phyloP scores from a whole-genome alignment of 2,888 invertebrate genomes.

The Drosophila putrida region DNA sequence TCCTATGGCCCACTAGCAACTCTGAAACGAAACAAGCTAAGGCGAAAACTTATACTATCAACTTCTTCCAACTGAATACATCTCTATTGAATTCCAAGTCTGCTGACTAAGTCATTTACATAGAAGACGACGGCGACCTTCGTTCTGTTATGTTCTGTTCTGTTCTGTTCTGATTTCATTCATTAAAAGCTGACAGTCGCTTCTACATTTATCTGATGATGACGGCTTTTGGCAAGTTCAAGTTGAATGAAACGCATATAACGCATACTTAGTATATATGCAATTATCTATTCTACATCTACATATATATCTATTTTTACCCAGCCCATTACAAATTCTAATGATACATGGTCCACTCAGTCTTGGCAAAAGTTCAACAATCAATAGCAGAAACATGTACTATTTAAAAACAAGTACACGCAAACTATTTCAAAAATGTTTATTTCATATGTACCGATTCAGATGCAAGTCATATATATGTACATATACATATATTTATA shows the following conservation, averaged over 20 bases:
- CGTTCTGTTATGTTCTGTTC: no score
- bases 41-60: constrained; percentile 54
- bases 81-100: constrained; percentile 26
- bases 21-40: constrained; percentile 30
- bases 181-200: constrained; percentile 55
- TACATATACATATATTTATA: background rate
- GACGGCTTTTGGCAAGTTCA: constrained; percentile 71
- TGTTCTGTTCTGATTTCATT: constrained; percentile 57
- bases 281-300: constrained; percentile 16
- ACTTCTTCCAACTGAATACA: constrained; percentile 61
- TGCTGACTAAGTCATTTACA: constrained; percentile 48
- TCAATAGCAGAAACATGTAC: constrained; percentile 25
- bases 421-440: constrained; percentile 51
- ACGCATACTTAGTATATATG: constrained; percentile 17
- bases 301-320: constrained; percentile 58
- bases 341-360: constrained; percentile 40
- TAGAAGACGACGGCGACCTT: constrained; percentile 28
- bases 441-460: constrained; percentile 37
- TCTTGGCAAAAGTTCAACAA: constrained; percentile 62
- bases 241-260: constrained; percentile 70
- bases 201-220: constrained; percentile 36
- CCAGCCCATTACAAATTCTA: constrained; percentile 59
- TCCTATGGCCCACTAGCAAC: background rate
- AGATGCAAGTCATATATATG: background rate
- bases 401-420: constrained; percentile 53